phyloP scores from a whole-genome alignment of 2,113 vertebrate genomes.

The Romanogobio albipinnatus region DNA sequence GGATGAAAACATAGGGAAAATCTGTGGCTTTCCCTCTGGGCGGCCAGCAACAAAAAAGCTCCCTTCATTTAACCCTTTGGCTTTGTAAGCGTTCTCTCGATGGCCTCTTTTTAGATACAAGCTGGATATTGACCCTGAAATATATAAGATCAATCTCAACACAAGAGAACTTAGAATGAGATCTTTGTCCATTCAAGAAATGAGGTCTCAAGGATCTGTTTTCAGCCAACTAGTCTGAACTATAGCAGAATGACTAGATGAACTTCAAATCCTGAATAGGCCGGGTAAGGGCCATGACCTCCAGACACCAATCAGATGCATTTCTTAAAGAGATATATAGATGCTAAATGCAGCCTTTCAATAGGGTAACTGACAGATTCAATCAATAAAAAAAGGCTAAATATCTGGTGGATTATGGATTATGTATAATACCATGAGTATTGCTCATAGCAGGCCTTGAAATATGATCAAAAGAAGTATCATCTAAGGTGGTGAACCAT shows the following conservation, averaged over 20 bases:
- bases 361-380: background rate
- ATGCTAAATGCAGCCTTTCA: background rate
- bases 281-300: background rate
- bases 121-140: slow-evolving; percentile 46
- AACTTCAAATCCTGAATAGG: background rate
- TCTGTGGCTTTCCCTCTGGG: slow-evolving; percentile 47
- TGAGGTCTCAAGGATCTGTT: background rate
- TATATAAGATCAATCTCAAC: slow-evolving; percentile 55
- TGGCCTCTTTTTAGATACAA: slow-evolving; percentile 59
- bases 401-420: slow-evolving; percentile 18
- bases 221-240: background rate
- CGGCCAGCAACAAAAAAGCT: slow-evolving; percentile 52
- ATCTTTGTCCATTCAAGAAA: slow-evolving; percentile 17
- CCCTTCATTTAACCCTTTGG: slow-evolving; percentile 60
- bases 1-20: slow-evolving; percentile 49
- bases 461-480: slow-evolving; percentile 9
- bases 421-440: background rate
- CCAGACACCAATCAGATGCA: background rate
- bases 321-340: background rate
- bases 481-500: background rate
- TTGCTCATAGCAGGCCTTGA: slow-evolving; percentile 4
- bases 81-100: slow-evolving; percentile 58
- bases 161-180: slow-evolving; percentile 37
- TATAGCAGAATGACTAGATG: background rate
- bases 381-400: background rate